These are phyloP conservation scores for Ammodramus savannarum DNA, from an alignment of 2,113 vertebrate genomes.

Conservation along the genomic window DNA sequence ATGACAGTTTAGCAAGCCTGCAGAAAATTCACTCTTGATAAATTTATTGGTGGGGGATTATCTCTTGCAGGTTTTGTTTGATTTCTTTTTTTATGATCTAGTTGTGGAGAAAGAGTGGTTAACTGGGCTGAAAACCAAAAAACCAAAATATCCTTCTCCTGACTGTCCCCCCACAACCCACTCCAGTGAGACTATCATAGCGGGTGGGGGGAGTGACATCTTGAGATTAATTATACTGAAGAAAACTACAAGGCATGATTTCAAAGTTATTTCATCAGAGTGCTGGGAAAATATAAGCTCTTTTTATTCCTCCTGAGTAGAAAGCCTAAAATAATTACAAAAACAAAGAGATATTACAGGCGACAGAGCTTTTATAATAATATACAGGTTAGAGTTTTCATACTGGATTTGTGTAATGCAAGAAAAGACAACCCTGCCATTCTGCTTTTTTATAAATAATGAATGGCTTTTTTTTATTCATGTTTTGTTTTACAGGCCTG, in stretches of 20 bases:
- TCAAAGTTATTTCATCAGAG: slow-evolving; percentile 7
- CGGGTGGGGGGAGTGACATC: not conserved
- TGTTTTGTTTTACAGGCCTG: slow-evolving; percentile 60
- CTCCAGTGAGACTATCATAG: not conserved
- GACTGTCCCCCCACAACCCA: not conserved
- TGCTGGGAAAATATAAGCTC: slow-evolving; percentile 15
- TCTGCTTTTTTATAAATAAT: slow-evolving; percentile 64
- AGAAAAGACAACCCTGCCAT: not conserved
- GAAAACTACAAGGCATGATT: not conserved
- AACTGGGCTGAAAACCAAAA: slow-evolving; percentile 13
- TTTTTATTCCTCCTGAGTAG: slow-evolving; percentile 27
- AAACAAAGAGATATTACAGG: slow-evolving; percentile 8
- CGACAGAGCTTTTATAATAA: not conserved
- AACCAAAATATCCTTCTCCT: not conserved
- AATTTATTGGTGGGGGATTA: slow-evolving; percentile 66
- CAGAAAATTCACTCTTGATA: slow-evolving; percentile 65
- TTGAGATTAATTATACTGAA: slow-evolving; percentile 15
- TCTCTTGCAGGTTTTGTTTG: slow-evolving; percentile 63
- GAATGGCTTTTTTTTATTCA: slow-evolving; percentile 19
- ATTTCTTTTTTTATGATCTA: slow-evolving; percentile 26
- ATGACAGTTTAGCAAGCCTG: slow-evolving; percentile 58
- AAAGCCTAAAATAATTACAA: slow-evolving; percentile 57
- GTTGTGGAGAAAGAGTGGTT: slow-evolving; percentile 39
- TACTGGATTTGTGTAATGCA: not conserved
- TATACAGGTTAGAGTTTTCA: not conserved